Evolutionary conservation across 2,113 vertebrate genomes (phyloP).

Genomic region (Melanerpes formicivorus): DNA sequence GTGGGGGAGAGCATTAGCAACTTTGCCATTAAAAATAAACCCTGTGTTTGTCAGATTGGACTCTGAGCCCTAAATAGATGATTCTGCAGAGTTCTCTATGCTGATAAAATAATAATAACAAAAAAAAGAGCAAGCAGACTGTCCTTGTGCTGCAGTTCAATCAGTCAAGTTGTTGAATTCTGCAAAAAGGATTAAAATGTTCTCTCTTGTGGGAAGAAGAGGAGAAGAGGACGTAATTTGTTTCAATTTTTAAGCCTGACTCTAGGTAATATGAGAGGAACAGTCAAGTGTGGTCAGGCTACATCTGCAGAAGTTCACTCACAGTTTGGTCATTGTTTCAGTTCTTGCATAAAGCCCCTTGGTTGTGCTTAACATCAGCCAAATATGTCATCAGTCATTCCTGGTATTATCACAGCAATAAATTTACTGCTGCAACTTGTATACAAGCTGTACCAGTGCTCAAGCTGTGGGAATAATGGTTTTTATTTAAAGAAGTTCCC

Average conservation of each 20-base stretch:
- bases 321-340: background rate
- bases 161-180: background rate
- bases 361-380: conserved; percentile 3
- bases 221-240: background rate
- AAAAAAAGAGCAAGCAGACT: background rate
- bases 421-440: background rate
- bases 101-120: background rate
- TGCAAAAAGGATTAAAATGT: background rate
- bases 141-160: background rate
- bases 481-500: background rate
- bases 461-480: background rate
- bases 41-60: background rate
- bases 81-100: background rate
- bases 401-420: conserved; percentile 14
- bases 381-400: conserved; percentile 3
- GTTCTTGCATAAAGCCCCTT: background rate
- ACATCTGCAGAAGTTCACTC: conserved; percentile 31
- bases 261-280: conserved; percentile 9
- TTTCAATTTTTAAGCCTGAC: background rate
- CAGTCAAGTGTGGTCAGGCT: background rate
- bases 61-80: background rate
- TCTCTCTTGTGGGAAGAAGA: background rate
- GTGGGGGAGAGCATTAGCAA: background rate
- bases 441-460: background rate
- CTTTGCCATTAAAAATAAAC: background rate